Base-by-base conservation (phyloP, 92 coral and sea anemone species). In the Phenganax stokvisi region DNA sequence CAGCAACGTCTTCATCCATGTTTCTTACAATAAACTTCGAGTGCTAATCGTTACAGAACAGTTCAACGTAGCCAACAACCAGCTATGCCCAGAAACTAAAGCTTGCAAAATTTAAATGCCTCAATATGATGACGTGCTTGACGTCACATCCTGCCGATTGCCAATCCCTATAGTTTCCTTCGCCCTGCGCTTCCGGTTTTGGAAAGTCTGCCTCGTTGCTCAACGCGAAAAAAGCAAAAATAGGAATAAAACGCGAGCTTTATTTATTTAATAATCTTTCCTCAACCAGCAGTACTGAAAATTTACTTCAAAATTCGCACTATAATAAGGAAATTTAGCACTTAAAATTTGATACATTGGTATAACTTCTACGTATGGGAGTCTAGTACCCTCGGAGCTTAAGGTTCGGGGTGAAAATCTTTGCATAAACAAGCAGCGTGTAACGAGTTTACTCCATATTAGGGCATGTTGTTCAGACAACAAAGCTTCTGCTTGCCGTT, bases 1-100 rank as follows among this genome's bases (percentile, higher is more conserved):
- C 98, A 81, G 97, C 97, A 88, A 94, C 96, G 67, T 94, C 98
- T 6, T 94, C 98, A 51, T 94, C 97, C 82, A 78, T 78, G 7
- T 31, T 63, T 37, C 47, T 37, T 51, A 53, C 58, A 62, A 63
- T n/a, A 27, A 61, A 63, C 58, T 64, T 78, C 59, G 80, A 76
- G 28, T 29, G 61, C 58, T 10, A 76, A 56, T 25, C 67, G 80
- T 28, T 25, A 74, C 61, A 74, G 37, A 3, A 72, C 28, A 57
- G 80, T 76, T 57, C 80, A 57, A 76, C 80, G 29, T 57, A 47
- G 10, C 51, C 54, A 10, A 2, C 51, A 44, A 57, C 68, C 20
- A 76, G 67, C 67, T 57, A 76, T 76, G 80, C 28, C 11, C 7
- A 17, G n/a, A 31, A 56, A 29, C 11, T 27, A 47, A 12, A 28